A percentile compares a stretch with the other conserved stretches of the same genome.
Conservation (phyloP, 2,113 vertebrate genomes). For the Campylorhamphus procurvoides region DNA sequence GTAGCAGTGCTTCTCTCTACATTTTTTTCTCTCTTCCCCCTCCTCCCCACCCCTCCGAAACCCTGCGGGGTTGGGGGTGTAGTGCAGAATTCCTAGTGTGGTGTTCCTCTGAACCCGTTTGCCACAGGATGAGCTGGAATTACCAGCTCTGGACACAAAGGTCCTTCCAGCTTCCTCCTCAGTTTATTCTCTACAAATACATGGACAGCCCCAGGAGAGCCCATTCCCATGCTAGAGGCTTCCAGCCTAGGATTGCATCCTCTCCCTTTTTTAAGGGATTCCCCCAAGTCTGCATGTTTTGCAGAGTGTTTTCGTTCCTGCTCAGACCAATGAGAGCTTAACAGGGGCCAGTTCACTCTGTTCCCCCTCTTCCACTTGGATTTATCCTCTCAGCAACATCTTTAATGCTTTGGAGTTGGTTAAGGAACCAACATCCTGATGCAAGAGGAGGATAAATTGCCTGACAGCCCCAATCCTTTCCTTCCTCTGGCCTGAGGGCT, state of each 20-base stretch:
- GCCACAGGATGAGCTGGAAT: background rate
- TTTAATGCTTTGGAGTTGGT: background rate
- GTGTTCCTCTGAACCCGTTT: background rate
- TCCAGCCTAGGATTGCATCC: background rate
- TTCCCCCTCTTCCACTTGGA: background rate
- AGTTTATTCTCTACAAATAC: background rate
- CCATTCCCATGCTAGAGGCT: background rate
- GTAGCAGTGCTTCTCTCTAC: slow-evolving; percentile 66
- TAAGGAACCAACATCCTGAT: background rate
- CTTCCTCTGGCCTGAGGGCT: background rate
- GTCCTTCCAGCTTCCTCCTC: background rate
- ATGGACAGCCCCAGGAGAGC: background rate
- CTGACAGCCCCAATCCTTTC: background rate
- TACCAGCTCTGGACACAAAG: background rate
- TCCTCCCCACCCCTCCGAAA: background rate
- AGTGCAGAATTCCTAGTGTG: background rate
- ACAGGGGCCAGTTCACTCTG: background rate
- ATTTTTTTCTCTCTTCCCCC: slow-evolving; percentile 54
- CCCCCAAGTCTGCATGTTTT: background rate
- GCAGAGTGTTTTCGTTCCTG: background rate
- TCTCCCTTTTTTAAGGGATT: background rate
- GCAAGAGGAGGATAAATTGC: background rate
- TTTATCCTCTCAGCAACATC: background rate
- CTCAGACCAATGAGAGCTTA: background rate
- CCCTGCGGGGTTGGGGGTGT: slow-evolving; percentile 24